Evolutionary conservation across 1,140 invertebrate species (phyloP), one percentile per base, ranked within the genome.

Genomic region (Diprion similis): DNA sequence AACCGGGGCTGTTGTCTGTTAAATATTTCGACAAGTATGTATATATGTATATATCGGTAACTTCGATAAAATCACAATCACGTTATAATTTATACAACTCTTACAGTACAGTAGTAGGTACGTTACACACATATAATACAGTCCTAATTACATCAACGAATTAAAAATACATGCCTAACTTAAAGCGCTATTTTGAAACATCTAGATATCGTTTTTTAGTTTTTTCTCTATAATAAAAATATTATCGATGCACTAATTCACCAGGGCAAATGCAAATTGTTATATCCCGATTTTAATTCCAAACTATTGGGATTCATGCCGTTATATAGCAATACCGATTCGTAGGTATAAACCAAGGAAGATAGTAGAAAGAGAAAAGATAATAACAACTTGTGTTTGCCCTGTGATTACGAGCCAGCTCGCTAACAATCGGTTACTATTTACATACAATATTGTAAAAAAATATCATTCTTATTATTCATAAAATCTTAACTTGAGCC

Each of bases 41-140:
- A 84, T 81, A 81, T 84, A 84, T 81, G 81, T 84, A 84, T 82
- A 84, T 85, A 84, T 86, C 83, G 84, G 86, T 87, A 86, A 87
- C 85, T 85, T 86, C 83, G 81, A 82, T 85, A 79, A 86, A 85
- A 88, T 86, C 84, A 85, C 84, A 86, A 83, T 87, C 84, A 81
- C 82, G 80, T 79, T 80, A 79, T 71, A 82, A 75, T 77, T 81
- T 78, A 78, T 73, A 70, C 66, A 71, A 75, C 37, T 71, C 70
- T 70, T 73, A 59, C 51, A 59, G n/a, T 59, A 59, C 11, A 15
- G 11, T 17, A 59, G 51, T 15, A 59, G n/a, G n/a, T 11, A 59
- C n/a, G 11, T 59, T 59, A 59, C n/a, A 59, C 24, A 37, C 24
- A 37, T 59, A 59, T 59, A 8, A 59, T 59, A 59, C 51, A 59